phyloP scores from a whole-genome alignment of 2,797 vertebrate genomes.

The Heteromormyrus szaboi region DNA sequence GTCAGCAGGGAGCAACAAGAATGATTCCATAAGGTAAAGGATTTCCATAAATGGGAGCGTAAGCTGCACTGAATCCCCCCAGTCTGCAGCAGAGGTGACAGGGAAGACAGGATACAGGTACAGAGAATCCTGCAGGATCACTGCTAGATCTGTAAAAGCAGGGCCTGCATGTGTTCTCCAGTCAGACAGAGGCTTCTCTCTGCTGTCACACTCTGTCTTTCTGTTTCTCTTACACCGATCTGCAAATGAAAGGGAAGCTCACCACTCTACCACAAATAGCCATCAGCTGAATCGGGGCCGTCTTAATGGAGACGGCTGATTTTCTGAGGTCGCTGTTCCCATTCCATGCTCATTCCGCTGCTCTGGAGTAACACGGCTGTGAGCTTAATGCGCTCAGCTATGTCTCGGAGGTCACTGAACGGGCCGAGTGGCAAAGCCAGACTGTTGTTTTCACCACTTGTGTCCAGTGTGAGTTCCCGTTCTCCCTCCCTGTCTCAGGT shows the following conservation, averaged over 20 bases:
- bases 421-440: neutral
- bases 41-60: neutral
- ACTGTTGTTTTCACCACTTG: neutral
- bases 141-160: neutral
- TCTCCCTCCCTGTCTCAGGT: neutral
- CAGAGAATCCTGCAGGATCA: neutral
- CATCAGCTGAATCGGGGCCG: neutral
- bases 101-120: neutral
- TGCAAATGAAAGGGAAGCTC: neutral
- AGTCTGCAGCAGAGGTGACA: neutral
- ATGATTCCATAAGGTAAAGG: neutral
- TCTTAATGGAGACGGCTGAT: neutral
- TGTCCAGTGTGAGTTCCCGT: neutral
- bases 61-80: neutral
- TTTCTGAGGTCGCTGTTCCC: neutral
- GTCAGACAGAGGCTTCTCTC: neutral
- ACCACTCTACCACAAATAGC: neutral
- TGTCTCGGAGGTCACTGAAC: neutral
- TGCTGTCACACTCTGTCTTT: neutral
- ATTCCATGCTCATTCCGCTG: neutral
- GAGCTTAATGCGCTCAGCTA: neutral
- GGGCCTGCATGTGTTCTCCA: neutral
- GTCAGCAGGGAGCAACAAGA: neutral
- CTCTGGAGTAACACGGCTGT: neutral
- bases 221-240: neutral